A percentile compares a stretch with the other conserved stretches of the same genome.
These are phyloP conservation scores for Spialia ferax DNA, from an alignment of 2,888 invertebrate species.

Conservation along the genomic window DNA sequence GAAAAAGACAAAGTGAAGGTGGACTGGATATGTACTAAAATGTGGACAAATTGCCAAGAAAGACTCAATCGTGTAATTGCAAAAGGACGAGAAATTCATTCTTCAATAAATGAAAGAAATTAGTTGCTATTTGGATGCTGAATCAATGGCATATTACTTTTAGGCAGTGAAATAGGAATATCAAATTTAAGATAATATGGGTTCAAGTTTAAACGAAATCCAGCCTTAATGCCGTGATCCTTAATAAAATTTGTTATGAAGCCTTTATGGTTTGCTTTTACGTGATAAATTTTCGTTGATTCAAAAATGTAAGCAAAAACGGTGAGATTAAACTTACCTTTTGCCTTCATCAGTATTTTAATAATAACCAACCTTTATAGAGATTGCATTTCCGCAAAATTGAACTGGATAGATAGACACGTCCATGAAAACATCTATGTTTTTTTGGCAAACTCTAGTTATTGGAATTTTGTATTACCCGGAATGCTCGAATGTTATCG, in stretches of 20 bases:
- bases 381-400: constrained; percentile 11
- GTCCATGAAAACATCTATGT: constrained; percentile 21
- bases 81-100: neutral
- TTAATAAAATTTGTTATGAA: too few relatives aligned
- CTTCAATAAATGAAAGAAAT: neutral
- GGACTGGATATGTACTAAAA: constrained; percentile 2
- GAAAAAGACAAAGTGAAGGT: constrained; percentile 2
- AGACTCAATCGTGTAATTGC: neutral
- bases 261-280: too few relatives aligned
- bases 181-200: too few relatives aligned
- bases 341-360: constrained; percentile 15
- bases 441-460: constrained; percentile 16
- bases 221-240: too few relatives aligned
- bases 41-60: constrained; percentile 1
- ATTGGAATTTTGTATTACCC: constrained; percentile 15
- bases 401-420: constrained; percentile 9
- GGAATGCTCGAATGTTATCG: neutral
- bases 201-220: too few relatives aligned
- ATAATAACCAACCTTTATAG: constrained; percentile 2
- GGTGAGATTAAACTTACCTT: constrained; percentile 9
- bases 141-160: too few relatives aligned
- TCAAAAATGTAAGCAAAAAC: constrained; percentile 1
- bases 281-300: constrained; percentile 15
- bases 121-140: too few relatives aligned
- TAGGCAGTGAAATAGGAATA: too few relatives aligned